A percentile compares a stretch with the other conserved stretches of the same genome.
Conservation (phyloP, 2,113 vertebrate genomes). For the Acinonyx jubatus region DNA sequence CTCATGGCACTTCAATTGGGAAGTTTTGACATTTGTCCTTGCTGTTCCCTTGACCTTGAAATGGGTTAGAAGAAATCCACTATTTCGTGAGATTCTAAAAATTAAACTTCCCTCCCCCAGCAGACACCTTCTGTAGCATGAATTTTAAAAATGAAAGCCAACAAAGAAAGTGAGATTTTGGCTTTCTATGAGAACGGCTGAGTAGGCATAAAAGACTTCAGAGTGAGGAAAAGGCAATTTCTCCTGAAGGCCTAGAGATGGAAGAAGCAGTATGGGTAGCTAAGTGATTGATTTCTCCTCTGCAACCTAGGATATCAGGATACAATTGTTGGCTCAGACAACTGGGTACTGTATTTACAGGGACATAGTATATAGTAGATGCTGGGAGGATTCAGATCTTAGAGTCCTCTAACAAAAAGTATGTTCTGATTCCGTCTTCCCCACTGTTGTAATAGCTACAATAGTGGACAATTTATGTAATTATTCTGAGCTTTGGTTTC, state of each 20-base stretch:
- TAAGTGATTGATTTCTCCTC: neutral
- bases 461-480: neutral
- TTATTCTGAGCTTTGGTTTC: conserved; percentile 13
- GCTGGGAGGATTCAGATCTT: neutral
- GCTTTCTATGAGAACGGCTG: neutral
- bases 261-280: neutral
- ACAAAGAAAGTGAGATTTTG: neutral
- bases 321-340: neutral
- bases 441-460: neutral
- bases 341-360: neutral
- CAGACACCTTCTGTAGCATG: neutral
- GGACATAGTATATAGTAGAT: neutral
- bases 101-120: neutral
- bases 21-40: neutral
- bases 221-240: neutral
- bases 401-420: neutral
- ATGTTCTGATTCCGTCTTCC: neutral
- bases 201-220: neutral
- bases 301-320: neutral
- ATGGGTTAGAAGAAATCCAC: neutral
- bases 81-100: neutral
- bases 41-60: neutral
- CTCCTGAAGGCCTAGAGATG: neutral
- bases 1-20: neutral
- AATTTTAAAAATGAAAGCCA: conserved; percentile 5